Evolutionary conservation across 2,113 vertebrate species (phyloP), one percentile per base, ranked within the genome.

Genomic region (Typhlomys cinereus): DNA sequence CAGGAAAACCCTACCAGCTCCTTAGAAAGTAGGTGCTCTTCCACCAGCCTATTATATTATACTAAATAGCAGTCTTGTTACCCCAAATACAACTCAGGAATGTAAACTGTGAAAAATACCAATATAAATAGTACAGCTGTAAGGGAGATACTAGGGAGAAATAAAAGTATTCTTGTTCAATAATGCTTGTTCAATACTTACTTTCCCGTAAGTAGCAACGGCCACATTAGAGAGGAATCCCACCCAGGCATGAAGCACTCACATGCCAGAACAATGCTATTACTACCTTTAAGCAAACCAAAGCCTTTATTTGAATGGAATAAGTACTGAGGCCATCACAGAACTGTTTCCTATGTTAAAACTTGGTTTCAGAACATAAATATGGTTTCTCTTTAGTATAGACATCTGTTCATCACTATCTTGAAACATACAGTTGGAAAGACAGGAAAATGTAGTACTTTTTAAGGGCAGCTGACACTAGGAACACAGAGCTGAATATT

Each of bases 1-100:
- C n/a, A 84, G 89, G 93, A 95, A 97, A 96, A 97, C 95, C 97
- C 96, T 86, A 48, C 95, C 85, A 93, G 78, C 94, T 97, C 96
- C 88, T 96, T 89, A 66, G 87, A 92, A 96, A 90, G 70, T 83
- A 96, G 70, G 87, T 46, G 67, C 20, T 95, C 39, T 92, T 90
- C 69, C 66, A 29, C 89, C 95, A 93, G 85, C 90, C 87, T 92
- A 73, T 93, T 95, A 57, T 50, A 41, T 95, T 94, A 69, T 36
- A 86, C 76, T 94, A 95, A 97, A 92, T 73, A 89, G 87, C 75
- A 94, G 0, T 78, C 90, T 89, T 85, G 82, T 96, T 95, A 96
- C 69, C 23, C 80, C 62, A 95, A 93, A 93, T 75, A 66, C 54
- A 25, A 36, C 64, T 92, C 64, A 75, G 94, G 54, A 91, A 96